Conservation (phyloP, 2,797 vertebrate species). For the Discoglossus pictus region DNA sequence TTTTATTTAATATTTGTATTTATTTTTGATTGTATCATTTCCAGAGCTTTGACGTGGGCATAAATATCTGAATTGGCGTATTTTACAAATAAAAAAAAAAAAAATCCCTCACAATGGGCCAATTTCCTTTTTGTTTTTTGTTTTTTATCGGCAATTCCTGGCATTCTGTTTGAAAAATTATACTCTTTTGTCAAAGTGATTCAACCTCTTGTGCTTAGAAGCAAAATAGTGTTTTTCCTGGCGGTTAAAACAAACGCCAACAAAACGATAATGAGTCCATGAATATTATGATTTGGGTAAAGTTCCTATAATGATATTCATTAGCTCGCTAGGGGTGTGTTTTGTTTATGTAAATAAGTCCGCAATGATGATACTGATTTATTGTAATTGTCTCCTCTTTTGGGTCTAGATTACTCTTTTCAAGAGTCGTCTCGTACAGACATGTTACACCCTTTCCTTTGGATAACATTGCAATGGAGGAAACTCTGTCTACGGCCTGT, state of each 20-base stretch:
- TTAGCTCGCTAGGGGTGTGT: constrained; percentile 53
- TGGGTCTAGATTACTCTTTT: constrained; percentile 46
- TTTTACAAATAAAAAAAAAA: not conserved
- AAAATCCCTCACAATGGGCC: not conserved
- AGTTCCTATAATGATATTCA: constrained; percentile 52
- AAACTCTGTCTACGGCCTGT: constrained; percentile 8
- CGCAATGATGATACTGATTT: constrained; percentile 52
- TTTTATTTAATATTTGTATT: too few relatives aligned
- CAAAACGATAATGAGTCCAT: constrained; percentile 52
- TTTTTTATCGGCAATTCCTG: constrained; percentile 39
- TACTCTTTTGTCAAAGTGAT: constrained; percentile 47
- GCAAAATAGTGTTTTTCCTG: constrained; percentile 51
- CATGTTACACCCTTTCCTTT: constrained; percentile 34
- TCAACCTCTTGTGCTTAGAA: constrained; percentile 49
- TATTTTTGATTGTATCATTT: too few relatives aligned
- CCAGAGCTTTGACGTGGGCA: too few relatives aligned
- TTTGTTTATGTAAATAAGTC: constrained; percentile 53
- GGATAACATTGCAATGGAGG: constrained; percentile 18
- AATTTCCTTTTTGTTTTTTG: constrained; percentile 29
- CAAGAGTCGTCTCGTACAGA: constrained; percentile 48
- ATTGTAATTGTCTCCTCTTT: constrained; percentile 49
- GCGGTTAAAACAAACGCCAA: constrained; percentile 51
- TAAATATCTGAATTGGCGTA: too few relatives aligned
- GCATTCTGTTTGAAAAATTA: constrained; percentile 50
- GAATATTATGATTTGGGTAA: constrained; percentile 52